Conservation (phyloP, 2,113 vertebrate species). For the Atherinomorus stipes region DNA sequence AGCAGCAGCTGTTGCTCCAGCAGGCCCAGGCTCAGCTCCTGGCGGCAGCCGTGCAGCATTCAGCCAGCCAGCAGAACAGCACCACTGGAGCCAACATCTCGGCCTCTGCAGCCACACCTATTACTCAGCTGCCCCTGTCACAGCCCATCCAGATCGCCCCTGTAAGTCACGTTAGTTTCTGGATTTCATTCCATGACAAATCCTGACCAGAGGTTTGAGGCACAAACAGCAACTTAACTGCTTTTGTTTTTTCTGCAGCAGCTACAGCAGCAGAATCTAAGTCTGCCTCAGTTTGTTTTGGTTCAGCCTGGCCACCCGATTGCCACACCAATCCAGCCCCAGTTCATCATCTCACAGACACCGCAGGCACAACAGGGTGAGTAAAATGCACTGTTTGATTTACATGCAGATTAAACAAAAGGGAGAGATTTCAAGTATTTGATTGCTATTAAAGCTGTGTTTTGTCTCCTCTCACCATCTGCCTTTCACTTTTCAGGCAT, state of each 20-base stretch:
- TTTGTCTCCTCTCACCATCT: conserved; percentile 1
- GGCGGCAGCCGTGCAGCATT: conserved; percentile 97
- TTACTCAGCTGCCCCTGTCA: conserved; percentile 96
- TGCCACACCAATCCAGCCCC: conserved; percentile 93
- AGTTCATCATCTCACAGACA: conserved; percentile 99
- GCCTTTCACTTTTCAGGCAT: conserved; percentile 83
- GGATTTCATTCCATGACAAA: neutral
- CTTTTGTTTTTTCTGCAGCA: conserved; percentile 84
- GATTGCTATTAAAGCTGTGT: neutral
- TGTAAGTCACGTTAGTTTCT: conserved; percentile 74
- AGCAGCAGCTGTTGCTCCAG: conserved; percentile 96
- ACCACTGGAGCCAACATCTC: conserved; percentile 98
- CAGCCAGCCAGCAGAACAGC: conserved; percentile 95
- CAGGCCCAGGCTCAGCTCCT: conserved; percentile 98
- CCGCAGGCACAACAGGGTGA: conserved; percentile 95
- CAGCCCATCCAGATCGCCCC: conserved; percentile 98
- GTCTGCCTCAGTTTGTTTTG: conserved; percentile 97
- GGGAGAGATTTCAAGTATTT: neutral
- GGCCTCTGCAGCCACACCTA: conserved; percentile 96
- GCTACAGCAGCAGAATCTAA: conserved; percentile 96
- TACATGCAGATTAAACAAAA: neutral
- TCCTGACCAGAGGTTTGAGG: neutral
- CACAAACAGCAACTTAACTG: neutral
- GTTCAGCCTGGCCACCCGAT: conserved; percentile 91
- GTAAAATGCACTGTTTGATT: conserved; percentile 32